phyloP scores from a whole-genome alignment of 2,888 invertebrate species.

The Trichopoda pennipes region DNA sequence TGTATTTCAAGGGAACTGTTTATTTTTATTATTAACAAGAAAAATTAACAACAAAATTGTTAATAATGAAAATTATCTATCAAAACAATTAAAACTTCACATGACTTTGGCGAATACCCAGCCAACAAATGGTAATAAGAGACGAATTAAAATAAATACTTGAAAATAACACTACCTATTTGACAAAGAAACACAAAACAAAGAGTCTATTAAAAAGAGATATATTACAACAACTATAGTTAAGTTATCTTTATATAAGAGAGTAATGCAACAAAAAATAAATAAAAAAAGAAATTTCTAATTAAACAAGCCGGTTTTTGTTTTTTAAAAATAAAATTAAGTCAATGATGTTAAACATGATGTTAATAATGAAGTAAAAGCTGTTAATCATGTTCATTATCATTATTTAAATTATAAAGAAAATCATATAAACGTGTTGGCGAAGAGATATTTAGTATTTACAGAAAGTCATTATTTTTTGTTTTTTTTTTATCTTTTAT shows the following conservation, averaged over 20 bases:
- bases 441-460: neutral
- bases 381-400: neutral
- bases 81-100: slow-evolving; percentile 47
- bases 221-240: neutral
- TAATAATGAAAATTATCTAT: slow-evolving; percentile 49
- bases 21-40: neutral
- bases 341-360: slow-evolving; percentile 37
- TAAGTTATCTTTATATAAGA: neutral
- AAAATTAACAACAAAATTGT: neutral
- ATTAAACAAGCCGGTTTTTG: slow-evolving; percentile 47
- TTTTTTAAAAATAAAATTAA: slow-evolving; percentile 27
- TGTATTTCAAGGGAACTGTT: no score
- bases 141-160: neutral
- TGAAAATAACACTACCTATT: neutral
- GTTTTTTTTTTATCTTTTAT: no score
- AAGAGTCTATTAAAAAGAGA: slow-evolving; percentile 11
- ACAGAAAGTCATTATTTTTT: no score
- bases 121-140: neutral
- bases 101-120: slow-evolving; percentile 27
- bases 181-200: neutral
- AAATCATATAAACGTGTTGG: neutral
- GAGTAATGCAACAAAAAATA: neutral
- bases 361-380: neutral
- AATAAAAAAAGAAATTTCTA: slow-evolving; percentile 49
- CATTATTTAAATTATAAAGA: neutral